Evolutionary conservation across 2,888 invertebrate species (phyloP), one percentile per base, ranked within the genome.

Genomic region (Diaprepes abbreviatus): DNA sequence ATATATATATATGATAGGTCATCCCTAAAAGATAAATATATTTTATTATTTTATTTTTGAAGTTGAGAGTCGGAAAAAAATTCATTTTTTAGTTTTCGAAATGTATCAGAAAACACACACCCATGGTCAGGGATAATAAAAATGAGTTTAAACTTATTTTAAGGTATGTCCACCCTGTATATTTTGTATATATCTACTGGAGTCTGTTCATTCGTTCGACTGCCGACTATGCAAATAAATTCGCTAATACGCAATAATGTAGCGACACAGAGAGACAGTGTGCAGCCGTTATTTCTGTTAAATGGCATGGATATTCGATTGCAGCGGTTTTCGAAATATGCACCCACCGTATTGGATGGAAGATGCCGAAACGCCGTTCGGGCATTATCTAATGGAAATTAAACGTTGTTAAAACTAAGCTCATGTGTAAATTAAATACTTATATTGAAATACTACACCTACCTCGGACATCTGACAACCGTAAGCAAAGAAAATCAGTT

Each of bases 151-250:
- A n/a, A n/a, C n/a, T n/a, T n/a, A n/a, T n/a, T n/a, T n/a, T n/a
- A n/a, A n/a, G n/a, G n/a, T n/a, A n/a, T n/a, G n/a, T 24, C 24
- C 43, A 43, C 43, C 58, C 58, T 58, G 43, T 58, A 58, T 6
- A 1, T 28, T 40, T 14, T 19, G 36, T 40, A 36, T 33, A 31
- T 55, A 55, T 55, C 55, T 55, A 36, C 36, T 7, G 66, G 36
- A 66, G 40, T 66, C 43, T 66, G 40, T 57, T 65, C 55, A 43
- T 55, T 64, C 55, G 54, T 54, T 65, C 54, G 40, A 52, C 71
- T 70, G 70, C 71, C 74, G 68, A 72, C 73, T 76, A 76, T 76
- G 74, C 75, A 75, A 76, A 76, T 76, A 76, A 76, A 75, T 76
- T 74, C 71, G 59, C 74, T 74, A 75, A 74, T 74, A 73, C 73